Evolutionary conservation across 92 coral and sea anemone species (phyloP), one percentile per base, ranked within the genome.

Genomic region (Bergia sp.): DNA sequence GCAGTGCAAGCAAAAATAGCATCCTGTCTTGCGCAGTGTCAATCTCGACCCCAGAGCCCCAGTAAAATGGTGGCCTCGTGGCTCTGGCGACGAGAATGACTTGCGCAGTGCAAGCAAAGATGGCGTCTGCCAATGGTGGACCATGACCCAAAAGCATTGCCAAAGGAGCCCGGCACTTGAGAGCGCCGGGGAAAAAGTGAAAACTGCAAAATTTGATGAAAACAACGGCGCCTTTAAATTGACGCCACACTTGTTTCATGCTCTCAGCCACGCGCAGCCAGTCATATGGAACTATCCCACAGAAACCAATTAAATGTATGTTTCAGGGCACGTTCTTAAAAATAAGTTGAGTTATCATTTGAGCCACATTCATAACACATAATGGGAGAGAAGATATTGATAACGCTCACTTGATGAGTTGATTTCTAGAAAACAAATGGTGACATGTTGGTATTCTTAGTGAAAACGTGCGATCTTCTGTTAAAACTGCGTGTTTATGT

Each of bases 251-350:
- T 67, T 67, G 23, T 1, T 67, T 67, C 23, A 67, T 67, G 73
- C 10, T 67, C 73, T 67, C 73, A 67, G 73, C 37, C 73, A 67
- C 73, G 73, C 73, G 20, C 73, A 67, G 73, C 73, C 37, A 67
- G 73, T 67, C 73, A 67, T 67, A 36, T 67, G 73, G 73, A 67
- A 67, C 73, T 29, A 67, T 67, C 29, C 29, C 29, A 29, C 29
- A 29, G 29, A 29, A 6, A 67, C 73, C 73, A 67, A 67, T 67
- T 67, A 67, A 67, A 67, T 67, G 73, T 67, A 29, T 67, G 73
- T 67, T 67, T 67, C 73, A 67, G 73, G 73, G 73, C 73, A 67
- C 73, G 73, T 67, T 67, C 73, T 67, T 67, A 67, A 67, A 67
- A 67, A 67, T 57, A 57, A 18, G 18, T 29, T 29, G 29, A 29